A percentile compares a stretch with the other conserved stretches of the same genome.
These are phyloP conservation scores for Bombus vancouverensis DNA, from an alignment of 1,140 invertebrate species.

Conservation along the genomic window DNA sequence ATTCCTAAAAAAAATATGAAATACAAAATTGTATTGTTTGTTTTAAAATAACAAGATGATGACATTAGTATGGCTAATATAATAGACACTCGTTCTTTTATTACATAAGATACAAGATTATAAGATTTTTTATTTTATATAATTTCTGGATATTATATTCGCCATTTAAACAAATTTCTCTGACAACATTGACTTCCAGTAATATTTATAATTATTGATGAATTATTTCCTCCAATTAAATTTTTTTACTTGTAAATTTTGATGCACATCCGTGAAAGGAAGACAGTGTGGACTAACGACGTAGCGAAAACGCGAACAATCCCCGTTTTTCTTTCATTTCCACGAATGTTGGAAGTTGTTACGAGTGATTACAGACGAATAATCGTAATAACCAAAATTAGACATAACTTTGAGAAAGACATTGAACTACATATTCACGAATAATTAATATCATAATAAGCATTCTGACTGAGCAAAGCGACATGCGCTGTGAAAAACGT, in stretches of 20 bases:
- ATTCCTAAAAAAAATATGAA: no score
- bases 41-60: no score
- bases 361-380: not conserved
- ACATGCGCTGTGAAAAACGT: conserved; percentile 31
- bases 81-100: no score
- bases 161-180: no score
- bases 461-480: not conserved
- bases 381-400: not conserved
- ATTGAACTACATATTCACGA: not conserved
- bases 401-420: not conserved
- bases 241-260: not conserved
- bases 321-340: accelerated
- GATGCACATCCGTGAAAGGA: not conserved
- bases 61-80: no score
- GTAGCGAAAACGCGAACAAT: no score
- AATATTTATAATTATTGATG: not conserved
- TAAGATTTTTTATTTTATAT: no score
- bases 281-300: not conserved
- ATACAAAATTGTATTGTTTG: no score
- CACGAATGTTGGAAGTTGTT: not conserved
- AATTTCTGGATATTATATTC: no score
- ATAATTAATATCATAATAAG: not conserved
- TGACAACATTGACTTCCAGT: accelerated
- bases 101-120: no score
- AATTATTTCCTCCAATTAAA: not conserved